Evolutionary conservation across 2,888 invertebrate species (phyloP).

Genomic region (Rhabditoides inermis): DNA sequence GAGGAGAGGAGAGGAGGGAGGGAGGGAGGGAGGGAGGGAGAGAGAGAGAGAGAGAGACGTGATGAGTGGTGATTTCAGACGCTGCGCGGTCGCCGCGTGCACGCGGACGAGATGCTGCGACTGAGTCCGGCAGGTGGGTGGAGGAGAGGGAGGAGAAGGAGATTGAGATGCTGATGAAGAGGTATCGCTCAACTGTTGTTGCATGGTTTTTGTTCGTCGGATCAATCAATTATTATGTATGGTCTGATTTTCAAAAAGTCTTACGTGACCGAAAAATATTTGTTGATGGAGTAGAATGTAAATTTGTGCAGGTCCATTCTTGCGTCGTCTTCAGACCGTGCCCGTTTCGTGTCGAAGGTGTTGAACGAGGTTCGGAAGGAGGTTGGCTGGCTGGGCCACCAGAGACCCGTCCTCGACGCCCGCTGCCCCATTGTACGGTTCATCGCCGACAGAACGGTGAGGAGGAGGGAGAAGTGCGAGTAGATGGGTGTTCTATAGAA

Average conservation of each 20-base stretch:
- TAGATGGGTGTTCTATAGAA: no score
- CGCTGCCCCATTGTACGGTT: conserved; percentile 18
- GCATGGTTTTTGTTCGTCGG: neutral
- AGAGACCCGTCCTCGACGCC: conserved; percentile 14
- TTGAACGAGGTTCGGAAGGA: conserved; percentile 17
- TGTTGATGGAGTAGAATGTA: neutral
- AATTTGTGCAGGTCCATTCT: neutral
- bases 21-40: no score
- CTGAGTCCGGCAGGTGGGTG: conserved; percentile 9
- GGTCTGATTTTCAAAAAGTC: neutral
- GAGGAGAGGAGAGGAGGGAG: no score
- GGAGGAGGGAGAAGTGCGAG: no score
- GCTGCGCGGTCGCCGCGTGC: conserved; percentile 4
- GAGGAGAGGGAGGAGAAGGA: neutral
- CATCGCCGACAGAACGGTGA: conserved; percentile 8
- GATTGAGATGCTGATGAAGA: neutral
- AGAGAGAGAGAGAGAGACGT: no score
- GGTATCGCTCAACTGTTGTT: no score
- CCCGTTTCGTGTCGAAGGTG: conserved; percentile 13
- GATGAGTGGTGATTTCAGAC: no score
- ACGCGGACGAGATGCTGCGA: conserved; percentile 6
- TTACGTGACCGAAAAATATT: neutral
- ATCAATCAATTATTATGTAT: no score
- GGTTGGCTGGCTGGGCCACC: conserved; percentile 13
- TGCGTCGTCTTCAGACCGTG: conserved; percentile 9